Conservation (phyloP, 2,797 vertebrate species). For the Gorsachius magnificus region DNA sequence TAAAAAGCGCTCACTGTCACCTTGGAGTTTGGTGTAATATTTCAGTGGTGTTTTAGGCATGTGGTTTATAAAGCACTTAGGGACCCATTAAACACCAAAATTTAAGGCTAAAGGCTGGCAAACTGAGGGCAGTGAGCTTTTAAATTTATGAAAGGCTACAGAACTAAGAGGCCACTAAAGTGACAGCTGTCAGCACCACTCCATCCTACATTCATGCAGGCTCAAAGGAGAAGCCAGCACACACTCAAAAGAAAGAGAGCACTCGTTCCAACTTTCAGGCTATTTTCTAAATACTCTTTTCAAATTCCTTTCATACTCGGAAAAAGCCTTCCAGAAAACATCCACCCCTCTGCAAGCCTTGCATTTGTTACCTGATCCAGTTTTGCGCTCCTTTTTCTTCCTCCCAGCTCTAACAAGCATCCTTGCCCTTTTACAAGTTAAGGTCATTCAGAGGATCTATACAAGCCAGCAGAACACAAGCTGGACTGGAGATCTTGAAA, state of each 20-base stretch:
- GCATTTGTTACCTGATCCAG: constrained; percentile 60
- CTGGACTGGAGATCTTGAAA: constrained; percentile 47
- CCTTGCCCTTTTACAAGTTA: constrained; percentile 60
- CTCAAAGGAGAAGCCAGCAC: constrained; percentile 34
- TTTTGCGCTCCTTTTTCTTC: constrained; percentile 48
- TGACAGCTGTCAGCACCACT: constrained; percentile 65
- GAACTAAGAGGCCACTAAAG: constrained; percentile 54
- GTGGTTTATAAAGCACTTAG: constrained; percentile 31
- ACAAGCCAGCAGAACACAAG: constrained; percentile 52
- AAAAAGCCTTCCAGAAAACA: constrained; percentile 65
- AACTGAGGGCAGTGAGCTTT: constrained; percentile 32
- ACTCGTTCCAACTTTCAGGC: constrained; percentile 30
- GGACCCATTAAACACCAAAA: constrained; percentile 52
- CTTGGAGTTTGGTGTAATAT: constrained; percentile 19
- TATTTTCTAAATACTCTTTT: constrained; percentile 65
- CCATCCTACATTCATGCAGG: constrained; percentile 25
- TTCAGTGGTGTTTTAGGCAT: constrained; percentile 19
- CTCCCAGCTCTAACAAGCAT: constrained; percentile 55
- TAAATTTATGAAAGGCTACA: constrained; percentile 48
- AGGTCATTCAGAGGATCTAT: constrained; percentile 52
- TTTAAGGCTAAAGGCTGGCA: constrained; percentile 49
- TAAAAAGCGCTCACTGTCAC: neutral
- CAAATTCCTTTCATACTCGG: constrained; percentile 17
- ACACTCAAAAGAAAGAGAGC: constrained; percentile 16
- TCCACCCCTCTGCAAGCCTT: constrained; percentile 44